Base-by-base conservation (phyloP, 1,140 invertebrate species). In the Penaeus japonicus region DNA sequence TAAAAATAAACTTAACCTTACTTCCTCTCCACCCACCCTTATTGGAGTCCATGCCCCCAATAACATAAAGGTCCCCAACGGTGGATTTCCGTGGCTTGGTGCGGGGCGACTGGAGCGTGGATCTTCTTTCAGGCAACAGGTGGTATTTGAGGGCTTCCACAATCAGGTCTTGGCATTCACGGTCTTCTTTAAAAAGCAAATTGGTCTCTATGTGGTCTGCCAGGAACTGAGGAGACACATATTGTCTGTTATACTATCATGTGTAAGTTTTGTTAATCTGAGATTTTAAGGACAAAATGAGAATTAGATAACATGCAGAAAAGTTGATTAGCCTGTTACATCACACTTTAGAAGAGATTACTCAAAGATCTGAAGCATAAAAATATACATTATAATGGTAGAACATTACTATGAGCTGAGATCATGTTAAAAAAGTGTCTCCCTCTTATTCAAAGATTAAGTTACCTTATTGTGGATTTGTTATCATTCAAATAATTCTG, bases 121-220 rank as follows among this genome's bases (percentile, higher is more conserved):
- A 95, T 53, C 97, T 93, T 82, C 97, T 93, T 92, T 98, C 97
- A 10, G 97, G 97, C 84, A 98, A 92, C 22, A 98, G 93, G 92
- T 98, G 97, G 94, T 97, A 98, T 91, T 97, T 98, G 85, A 98
- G 94, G 54, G 97, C 97, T 93, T 98, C 97, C 95, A 98, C 97
- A 80, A 98, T 96, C 55, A 99, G 93, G 90, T 96, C 95, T 92
- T 97, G 96, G 92, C 96, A 97, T 89, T 94, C 94, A 22, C 93
- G 92, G 91, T 96, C 94, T 89, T 95, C 94, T 91, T 93, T 93
- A 89, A 96, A 94, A 89, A 95, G 92, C 47, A 93, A 92, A 91
- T 95, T 95, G 47, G 93, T 94, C 92, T 97, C 96, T 57, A 98
- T 96, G 91, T 96, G 94, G 92, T 98, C 97, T 89, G 96, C 95